phyloP scores from a whole-genome alignment of 2,888 invertebrate genomes.

The Philonicus albiceps region DNA sequence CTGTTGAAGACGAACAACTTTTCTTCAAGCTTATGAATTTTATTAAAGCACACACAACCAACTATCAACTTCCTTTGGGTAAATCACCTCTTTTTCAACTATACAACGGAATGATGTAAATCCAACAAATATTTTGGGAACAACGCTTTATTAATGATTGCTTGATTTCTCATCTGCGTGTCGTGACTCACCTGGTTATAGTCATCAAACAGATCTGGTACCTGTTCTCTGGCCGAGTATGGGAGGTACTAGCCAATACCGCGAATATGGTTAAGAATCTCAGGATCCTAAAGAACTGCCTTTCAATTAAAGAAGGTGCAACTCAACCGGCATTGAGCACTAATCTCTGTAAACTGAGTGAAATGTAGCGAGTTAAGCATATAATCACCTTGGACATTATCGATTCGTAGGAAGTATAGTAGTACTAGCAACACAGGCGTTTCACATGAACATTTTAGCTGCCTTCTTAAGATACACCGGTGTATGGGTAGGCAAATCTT shows the following conservation, averaged over 20 bases:
- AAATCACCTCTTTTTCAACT: not conserved
- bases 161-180: not conserved
- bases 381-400: constrained; percentile 37
- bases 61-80: not conserved
- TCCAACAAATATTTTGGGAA: not conserved
- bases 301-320: not conserved
- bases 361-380: constrained; percentile 21
- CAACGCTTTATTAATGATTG: not conserved
- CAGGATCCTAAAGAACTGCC: not conserved
- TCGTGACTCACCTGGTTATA: not conserved
- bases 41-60: not conserved
- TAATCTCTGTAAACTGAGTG: constrained; percentile 5
- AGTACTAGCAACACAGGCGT: not conserved
- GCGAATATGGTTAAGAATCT: not conserved
- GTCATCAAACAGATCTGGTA: not conserved
- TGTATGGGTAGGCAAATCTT: not conserved
- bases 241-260: not conserved
- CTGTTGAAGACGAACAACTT: not conserved
- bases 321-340: not conserved
- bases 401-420: constrained; percentile 35
- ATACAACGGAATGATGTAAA: not conserved
- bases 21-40: not conserved
- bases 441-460: not conserved
- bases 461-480: not conserved
- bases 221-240: not conserved